A percentile compares a stretch with the other conserved stretches of the same genome.
Evolutionary conservation across 2,888 invertebrate genomes (phyloP).

Genomic region (Pseudococcus viburni): DNA sequence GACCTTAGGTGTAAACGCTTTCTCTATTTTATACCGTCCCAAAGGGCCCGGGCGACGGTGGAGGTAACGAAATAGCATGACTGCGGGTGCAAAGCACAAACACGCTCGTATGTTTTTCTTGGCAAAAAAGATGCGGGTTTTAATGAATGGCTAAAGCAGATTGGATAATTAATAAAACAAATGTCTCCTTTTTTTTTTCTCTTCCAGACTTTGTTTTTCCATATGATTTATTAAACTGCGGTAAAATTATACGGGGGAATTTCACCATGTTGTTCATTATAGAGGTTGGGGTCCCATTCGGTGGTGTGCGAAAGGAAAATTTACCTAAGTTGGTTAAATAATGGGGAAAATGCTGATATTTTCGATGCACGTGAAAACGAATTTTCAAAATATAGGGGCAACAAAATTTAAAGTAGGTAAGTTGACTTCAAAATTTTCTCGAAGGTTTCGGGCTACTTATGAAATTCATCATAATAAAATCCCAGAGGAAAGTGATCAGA

Average conservation of each 20-base stretch:
- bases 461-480: no score
- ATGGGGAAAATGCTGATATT: no score
- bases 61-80: background rate
- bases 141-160: slow-evolving; percentile 1
- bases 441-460: no score
- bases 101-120: background rate
- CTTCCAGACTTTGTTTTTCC: background rate
- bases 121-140: slow-evolving; percentile 14
- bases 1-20: background rate
- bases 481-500: no score
- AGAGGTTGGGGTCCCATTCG: background rate
- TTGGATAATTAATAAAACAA: slow-evolving; percentile 14
- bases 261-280: slow-evolving; percentile 14
- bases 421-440: no score
- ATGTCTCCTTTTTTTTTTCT: background rate
- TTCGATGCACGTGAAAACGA: no score
- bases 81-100: background rate
- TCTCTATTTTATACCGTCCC: background rate
- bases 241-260: background rate
- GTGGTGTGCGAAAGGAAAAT: background rate
- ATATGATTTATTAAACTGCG: slow-evolving; percentile 14
- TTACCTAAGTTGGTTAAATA: no score
- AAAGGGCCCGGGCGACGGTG: background rate
- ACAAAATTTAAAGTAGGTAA: no score
- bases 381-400: no score